Conservation (phyloP, 2,888 invertebrate species). For the Luffia ferchaultella region DNA sequence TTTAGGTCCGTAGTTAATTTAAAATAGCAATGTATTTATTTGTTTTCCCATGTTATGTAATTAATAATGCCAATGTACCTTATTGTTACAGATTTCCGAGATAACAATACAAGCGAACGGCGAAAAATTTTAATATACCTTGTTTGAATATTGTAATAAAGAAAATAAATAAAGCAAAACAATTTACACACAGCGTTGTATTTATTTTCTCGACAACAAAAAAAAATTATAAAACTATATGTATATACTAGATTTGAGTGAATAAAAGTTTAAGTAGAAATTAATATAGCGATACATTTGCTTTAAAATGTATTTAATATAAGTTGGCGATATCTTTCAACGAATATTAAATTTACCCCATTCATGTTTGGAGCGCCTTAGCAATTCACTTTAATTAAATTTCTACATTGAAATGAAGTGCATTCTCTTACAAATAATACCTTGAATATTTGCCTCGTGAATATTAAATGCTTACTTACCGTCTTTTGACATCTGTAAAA, state of each 20-base stretch:
- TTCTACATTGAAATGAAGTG: slow-evolving; percentile 18
- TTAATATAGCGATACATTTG: slow-evolving; percentile 15
- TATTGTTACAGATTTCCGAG: slow-evolving; percentile 7
- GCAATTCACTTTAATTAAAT: slow-evolving; percentile 27
- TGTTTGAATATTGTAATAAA: neutral
- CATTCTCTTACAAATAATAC: slow-evolving; percentile 17
- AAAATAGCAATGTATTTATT: too few relatives aligned
- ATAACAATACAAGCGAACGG: slow-evolving; percentile 7
- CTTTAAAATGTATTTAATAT: too few relatives aligned
- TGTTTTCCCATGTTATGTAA: too few relatives aligned
- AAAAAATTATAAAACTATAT: neutral
- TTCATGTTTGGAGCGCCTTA: slow-evolving; percentile 14
- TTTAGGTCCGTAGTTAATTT: too few relatives aligned
- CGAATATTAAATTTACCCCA: too few relatives aligned
- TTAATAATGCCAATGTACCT: too few relatives aligned
- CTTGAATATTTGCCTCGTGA: too few relatives aligned
- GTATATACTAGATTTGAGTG: neutral
- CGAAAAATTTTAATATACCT: slow-evolving; percentile 2
- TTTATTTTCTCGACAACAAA: neutral
- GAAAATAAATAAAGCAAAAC: neutral
- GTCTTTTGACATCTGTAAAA: too few relatives aligned
- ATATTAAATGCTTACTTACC: too few relatives aligned
- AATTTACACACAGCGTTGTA: too few relatives aligned
- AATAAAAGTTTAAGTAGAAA: slow-evolving; percentile 16
- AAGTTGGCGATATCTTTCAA: too few relatives aligned